Conservation (phyloP, 2,888 invertebrate genomes). For the Phengaris alcon region DNA sequence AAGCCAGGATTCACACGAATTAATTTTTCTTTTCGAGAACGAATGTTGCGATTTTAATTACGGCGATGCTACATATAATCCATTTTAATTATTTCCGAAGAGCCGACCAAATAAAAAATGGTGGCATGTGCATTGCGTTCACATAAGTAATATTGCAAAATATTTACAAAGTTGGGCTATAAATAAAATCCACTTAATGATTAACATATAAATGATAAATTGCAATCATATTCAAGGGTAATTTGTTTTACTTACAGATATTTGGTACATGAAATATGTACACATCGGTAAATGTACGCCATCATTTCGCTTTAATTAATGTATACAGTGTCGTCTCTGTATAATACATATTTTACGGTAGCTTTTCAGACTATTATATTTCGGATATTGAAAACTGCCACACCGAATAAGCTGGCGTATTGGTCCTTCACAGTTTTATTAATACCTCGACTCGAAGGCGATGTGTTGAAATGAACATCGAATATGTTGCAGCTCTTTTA, state of each 20-base stretch:
- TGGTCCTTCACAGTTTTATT: conserved; percentile 4
- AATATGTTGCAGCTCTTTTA: conserved; percentile 3
- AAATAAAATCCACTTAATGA: conserved; percentile 5
- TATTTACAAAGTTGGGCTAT: conserved; percentile 8
- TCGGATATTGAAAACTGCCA: conserved; percentile 21
- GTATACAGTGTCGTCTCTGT: not conserved
- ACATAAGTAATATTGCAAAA: conserved; percentile 19
- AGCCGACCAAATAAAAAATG: conserved; percentile 15
- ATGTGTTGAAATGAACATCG: not conserved
- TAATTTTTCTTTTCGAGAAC: conserved; percentile 25
- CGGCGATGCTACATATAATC: conserved; percentile 23
- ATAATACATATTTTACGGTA: conserved; percentile 8
- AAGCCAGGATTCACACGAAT: conserved; percentile 20
- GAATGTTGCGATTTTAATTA: conserved; percentile 29
- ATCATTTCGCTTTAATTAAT: conserved; percentile 20
- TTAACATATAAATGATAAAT: not conserved
- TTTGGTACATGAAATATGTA: conserved; percentile 18
- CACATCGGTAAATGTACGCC: not conserved
- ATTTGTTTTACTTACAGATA: conserved; percentile 18
- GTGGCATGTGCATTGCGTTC: conserved; percentile 1
- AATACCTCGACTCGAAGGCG: conserved; percentile 13
- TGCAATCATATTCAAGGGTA: not conserved
- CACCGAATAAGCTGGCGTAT: not conserved
- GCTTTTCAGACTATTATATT: not conserved
- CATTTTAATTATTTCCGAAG: conserved; percentile 25